Conservation (phyloP, 2,888 invertebrate species). For the Helicoverpa assulta region DNA sequence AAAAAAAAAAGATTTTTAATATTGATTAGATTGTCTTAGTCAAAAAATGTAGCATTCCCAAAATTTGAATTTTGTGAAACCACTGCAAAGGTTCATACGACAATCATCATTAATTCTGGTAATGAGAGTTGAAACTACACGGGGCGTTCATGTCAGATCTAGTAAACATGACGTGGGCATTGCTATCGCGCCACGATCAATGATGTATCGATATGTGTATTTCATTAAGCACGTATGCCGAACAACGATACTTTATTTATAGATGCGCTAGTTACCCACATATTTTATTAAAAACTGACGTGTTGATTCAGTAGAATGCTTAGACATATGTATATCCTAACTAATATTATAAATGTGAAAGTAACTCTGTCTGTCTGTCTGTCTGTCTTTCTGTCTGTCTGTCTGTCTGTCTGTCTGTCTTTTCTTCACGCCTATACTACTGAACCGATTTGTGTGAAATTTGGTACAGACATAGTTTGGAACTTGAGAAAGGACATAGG, state of each 20-base stretch:
- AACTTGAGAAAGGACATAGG: too few relatives aligned
- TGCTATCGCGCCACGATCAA: slow-evolving; percentile 82
- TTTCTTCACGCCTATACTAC: too few relatives aligned
- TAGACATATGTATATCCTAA: too few relatives aligned
- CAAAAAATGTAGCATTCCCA: not conserved
- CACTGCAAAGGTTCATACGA: slow-evolving; percentile 43
- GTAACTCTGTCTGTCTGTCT: too few relatives aligned
- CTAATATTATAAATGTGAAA: too few relatives aligned
- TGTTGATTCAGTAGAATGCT: too few relatives aligned
- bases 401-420: too few relatives aligned
- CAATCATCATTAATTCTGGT: slow-evolving; percentile 77
- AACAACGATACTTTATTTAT: slow-evolving; percentile 44
- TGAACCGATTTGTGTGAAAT: too few relatives aligned
- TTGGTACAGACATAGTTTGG: too few relatives aligned
- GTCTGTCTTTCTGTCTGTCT: too few relatives aligned
- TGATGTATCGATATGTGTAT: slow-evolving; percentile 83
- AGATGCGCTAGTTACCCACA: slow-evolving; percentile 53
- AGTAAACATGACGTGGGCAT: slow-evolving; percentile 81
- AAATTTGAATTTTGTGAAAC: slow-evolving; percentile 31
- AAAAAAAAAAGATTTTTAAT: too few relatives aligned
- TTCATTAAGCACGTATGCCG: slow-evolving; percentile 72
- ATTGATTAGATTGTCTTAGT: not conserved
- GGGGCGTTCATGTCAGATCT: slow-evolving; percentile 79
- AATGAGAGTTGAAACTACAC: slow-evolving; percentile 79
- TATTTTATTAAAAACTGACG: not conserved